Conservation (phyloP, 2,113 vertebrate genomes). For the Chloropsis cyanopogon region DNA sequence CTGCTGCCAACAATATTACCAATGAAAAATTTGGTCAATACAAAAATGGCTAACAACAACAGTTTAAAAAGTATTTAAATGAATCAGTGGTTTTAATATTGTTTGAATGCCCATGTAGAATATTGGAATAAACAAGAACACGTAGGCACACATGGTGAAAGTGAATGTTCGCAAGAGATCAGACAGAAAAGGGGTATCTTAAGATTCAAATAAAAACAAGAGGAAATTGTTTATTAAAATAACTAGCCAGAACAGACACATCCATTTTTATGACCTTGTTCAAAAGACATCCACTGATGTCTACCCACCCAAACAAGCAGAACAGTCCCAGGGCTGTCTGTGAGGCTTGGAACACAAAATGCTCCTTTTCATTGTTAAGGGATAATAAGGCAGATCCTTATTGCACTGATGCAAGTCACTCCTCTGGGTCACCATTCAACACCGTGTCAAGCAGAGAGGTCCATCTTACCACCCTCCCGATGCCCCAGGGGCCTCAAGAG, state of each 20-base stretch:
- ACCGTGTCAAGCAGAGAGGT: not conserved
- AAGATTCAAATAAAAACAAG: constrained; percentile 25
- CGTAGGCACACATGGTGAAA: not conserved
- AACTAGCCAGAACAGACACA: not conserved
- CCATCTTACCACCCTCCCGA: not conserved
- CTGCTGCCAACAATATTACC: constrained; percentile 15
- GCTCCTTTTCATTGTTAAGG: not conserved
- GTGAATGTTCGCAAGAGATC: not conserved
- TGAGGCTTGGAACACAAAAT: not conserved
- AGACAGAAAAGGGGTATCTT: not conserved
- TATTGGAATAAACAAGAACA: constrained; percentile 5
- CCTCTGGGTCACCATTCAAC: not conserved
- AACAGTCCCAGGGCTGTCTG: not conserved
- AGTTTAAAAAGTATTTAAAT: constrained; percentile 30
- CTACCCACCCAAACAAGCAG: not conserved
- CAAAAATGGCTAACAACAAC: constrained; percentile 46
- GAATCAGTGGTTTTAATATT: constrained; percentile 45
- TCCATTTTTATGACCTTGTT: not conserved
- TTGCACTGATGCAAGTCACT: not conserved
- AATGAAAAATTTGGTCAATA: constrained; percentile 36
- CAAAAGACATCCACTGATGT: not conserved
- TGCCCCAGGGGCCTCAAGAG: not conserved
- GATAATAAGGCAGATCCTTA: not conserved
- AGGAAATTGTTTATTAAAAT: constrained; percentile 3
- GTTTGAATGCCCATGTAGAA: not conserved